phyloP scores from a whole-genome alignment of 1,140 invertebrate species.

The Holcopasites calliopsidis region DNA sequence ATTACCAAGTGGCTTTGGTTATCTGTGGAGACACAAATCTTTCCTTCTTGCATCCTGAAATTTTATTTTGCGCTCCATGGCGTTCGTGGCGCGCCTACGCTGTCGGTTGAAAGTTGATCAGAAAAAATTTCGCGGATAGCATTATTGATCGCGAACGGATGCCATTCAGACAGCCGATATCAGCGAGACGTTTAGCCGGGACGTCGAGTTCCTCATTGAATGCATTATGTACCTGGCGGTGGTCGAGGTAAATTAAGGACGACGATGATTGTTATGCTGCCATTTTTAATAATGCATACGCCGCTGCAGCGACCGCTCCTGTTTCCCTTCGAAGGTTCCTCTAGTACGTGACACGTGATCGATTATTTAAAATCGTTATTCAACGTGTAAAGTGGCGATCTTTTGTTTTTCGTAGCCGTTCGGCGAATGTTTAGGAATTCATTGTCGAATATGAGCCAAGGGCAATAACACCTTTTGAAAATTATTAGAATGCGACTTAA shows the following conservation, averaged over 20 bases:
- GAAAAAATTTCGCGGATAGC: neutral
- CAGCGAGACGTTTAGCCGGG: neutral
- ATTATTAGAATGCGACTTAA: too few relatives aligned
- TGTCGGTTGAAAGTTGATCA: neutral
- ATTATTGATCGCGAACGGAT: conserved; percentile 5
- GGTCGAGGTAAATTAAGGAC: neutral
- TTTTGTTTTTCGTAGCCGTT: neutral
- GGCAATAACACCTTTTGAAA: too few relatives aligned
- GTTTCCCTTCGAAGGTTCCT: neutral
- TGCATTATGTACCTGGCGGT: neutral
- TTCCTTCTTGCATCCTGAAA: too few relatives aligned
- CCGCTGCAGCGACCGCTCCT: neutral
- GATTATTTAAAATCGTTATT: neutral
- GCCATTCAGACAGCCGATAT: neutral
- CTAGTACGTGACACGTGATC: neutral
- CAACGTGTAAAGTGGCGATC: neutral
- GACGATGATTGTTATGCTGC: neutral
- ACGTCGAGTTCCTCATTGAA: neutral
- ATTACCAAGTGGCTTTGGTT: too few relatives aligned
- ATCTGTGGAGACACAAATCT: too few relatives aligned
- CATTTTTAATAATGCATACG: neutral
- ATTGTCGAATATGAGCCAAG: neutral
- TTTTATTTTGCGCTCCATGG: too few relatives aligned
- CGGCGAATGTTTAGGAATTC: neutral
- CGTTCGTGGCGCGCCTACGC: too few relatives aligned